These are phyloP conservation scores for Leptobrachium leishanense DNA, from an alignment of 2,113 vertebrate genomes.

Conservation along the genomic window DNA sequence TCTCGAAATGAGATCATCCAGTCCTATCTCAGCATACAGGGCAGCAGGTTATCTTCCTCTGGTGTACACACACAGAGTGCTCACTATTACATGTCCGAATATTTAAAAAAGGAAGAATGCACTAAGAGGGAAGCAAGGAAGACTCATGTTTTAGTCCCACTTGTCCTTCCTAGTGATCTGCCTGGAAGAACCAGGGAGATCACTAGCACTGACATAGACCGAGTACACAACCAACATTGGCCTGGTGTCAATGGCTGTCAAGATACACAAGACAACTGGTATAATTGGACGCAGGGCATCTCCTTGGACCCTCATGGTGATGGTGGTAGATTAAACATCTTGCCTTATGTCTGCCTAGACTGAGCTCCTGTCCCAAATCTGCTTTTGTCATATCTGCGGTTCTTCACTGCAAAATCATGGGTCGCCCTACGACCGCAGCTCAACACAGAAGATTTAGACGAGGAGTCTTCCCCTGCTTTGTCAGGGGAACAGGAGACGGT, in stretches of 20 bases:
- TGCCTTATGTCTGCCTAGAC: slow-evolving; percentile 95
- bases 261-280: slow-evolving; percentile 92
- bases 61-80: slow-evolving; percentile 78
- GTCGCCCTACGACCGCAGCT: slow-evolving; percentile 53
- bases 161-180: slow-evolving; percentile 69
- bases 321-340: slow-evolving; percentile 85
- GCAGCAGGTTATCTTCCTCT: slow-evolving; percentile 84
- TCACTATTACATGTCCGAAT: slow-evolving; percentile 84
- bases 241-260: slow-evolving; percentile 91
- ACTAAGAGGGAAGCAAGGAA: slow-evolving; percentile 70
- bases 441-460: slow-evolving; percentile 62
- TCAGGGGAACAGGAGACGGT: slow-evolving; percentile 19
- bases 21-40: slow-evolving; percentile 89
- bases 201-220: slow-evolving; percentile 72
- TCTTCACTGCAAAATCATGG: slow-evolving; percentile 62
- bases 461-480: slow-evolving; percentile 50
- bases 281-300: slow-evolving; percentile 95
- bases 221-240: slow-evolving; percentile 81
- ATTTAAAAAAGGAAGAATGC: slow-evolving; percentile 83
- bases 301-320: slow-evolving; percentile 87
- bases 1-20: slow-evolving; percentile 91
- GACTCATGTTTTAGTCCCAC: slow-evolving; percentile 74
- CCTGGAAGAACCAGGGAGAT: slow-evolving; percentile 83
- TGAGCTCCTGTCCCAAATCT: slow-evolving; percentile 66
- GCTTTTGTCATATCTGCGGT: slow-evolving; percentile 71